Conservation (phyloP, 64 coral and sea anemone species). For the Stichodactyla helianthus region DNA sequence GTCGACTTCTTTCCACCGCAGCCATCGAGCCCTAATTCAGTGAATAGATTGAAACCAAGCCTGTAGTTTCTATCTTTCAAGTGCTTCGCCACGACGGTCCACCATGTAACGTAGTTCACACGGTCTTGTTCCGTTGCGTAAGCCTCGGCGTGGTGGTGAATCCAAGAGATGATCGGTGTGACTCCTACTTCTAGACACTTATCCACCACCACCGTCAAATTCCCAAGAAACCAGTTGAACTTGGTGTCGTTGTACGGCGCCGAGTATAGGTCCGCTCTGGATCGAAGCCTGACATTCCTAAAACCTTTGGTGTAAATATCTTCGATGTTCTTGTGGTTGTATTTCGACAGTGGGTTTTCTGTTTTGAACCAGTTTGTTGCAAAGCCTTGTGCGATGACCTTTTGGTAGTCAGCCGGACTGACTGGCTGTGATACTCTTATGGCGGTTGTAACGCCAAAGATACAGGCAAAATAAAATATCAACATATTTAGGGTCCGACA, state of each 20-base stretch:
- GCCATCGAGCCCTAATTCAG: slow-evolving; percentile 45
- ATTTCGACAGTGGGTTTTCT: slow-evolving; percentile 28
- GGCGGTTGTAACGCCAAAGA: neutral
- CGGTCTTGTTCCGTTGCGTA: slow-evolving; percentile 42
- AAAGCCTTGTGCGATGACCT: slow-evolving; percentile 45
- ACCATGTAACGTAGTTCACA: slow-evolving; percentile 44
- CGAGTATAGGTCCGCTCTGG: slow-evolving; percentile 30
- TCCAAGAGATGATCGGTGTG: slow-evolving; percentile 49
- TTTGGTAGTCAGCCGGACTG: slow-evolving; percentile 34
- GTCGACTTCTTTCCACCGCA: neutral
- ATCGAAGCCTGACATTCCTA: slow-evolving; percentile 51
- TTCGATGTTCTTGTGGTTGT: slow-evolving; percentile 33
- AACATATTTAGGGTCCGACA: neutral
- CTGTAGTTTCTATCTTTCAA: slow-evolving; percentile 50
- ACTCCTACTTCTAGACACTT: slow-evolving; percentile 33
- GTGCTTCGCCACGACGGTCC: slow-evolving; percentile 49
- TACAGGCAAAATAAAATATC: neutral
- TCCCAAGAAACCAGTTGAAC: slow-evolving; percentile 37
- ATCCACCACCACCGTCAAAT: slow-evolving; percentile 44
- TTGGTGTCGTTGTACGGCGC: neutral
- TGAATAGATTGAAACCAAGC: slow-evolving; percentile 57
- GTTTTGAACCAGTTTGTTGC: slow-evolving; percentile 75
- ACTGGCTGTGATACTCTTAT: slow-evolving; percentile 3
- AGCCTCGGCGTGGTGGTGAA: slow-evolving; percentile 46
- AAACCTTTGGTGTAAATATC: slow-evolving; percentile 35